Evolutionary conservation across 2,797 vertebrate species (phyloP), one percentile per base, ranked within the genome.

Genomic region (Pipistrellus pygmaeus): DNA sequence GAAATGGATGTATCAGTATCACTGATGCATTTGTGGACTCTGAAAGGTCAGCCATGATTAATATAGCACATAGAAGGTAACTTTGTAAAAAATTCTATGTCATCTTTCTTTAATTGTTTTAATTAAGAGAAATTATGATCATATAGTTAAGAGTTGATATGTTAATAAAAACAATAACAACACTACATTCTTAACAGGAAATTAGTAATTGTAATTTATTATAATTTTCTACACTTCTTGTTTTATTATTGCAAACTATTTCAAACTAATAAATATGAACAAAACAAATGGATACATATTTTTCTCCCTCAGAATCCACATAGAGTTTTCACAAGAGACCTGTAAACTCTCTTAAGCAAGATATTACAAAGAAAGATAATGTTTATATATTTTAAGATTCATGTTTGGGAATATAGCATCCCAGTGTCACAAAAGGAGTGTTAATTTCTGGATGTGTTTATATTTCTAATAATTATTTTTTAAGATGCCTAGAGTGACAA

Each of bases 381-480:
- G 6, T 30, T 89, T 90, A 46, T 32, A 71, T 8, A 85, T 73
- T 73, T 48, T 89, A 82, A 88, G 84, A 88, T 38, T 89, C 23
- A 38, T 13, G 4, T 86, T 87, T 71, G 3, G 0, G 46, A 87
- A 84, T 11, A 87, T 17, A 90, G 53, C 8, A 92, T 69, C 53
- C 30, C 8, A 78, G 30, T 25, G 23, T 20, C 18, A 60, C 27
- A 81, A 32, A 84, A 69, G 10, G 5, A 69, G 2, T 53, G 18
- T 35, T 5, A 57, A 78, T 85, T 83, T 96, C 32, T 84, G 25
- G n/a, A 88, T 88, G 4, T 38, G 41, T 18, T 84, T 72, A 69
- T 23, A 17, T 55, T 66, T 95, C 44, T 86, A 51, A 88, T 35
- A 85, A 57, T 68, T 93, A 93, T 75, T 35, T 92, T 90, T 90